Conservation (phyloP, 1,140 invertebrate genomes). For the Drosophila sulfurigaster region DNA sequence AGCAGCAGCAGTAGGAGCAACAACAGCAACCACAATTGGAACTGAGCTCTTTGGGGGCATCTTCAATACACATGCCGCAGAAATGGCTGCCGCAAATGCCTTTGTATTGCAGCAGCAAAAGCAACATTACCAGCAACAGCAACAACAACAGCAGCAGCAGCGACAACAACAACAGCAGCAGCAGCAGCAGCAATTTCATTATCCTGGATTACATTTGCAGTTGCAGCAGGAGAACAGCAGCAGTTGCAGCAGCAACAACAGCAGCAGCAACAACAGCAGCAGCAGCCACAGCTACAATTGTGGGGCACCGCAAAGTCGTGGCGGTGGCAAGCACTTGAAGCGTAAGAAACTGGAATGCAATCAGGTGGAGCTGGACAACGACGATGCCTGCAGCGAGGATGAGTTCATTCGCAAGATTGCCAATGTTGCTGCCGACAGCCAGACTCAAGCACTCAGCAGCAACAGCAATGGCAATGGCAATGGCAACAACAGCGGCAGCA, state of each 20-base stretch:
- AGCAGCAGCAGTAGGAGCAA: neutral
- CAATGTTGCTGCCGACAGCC: slow-evolving; percentile 45
- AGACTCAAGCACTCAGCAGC: too few species aligned
- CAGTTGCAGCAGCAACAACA: slow-evolving; percentile 16
- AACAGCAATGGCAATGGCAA: slow-evolving; percentile 6
- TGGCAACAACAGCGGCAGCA: slow-evolving; percentile 9
- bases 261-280: slow-evolving; percentile 9
- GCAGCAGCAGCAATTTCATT: slow-evolving; percentile 47
- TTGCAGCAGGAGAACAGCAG: slow-evolving; percentile 38
- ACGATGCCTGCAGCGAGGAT: slow-evolving; percentile 87
- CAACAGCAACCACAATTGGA: slow-evolving; percentile 12
- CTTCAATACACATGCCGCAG: slow-evolving; percentile 47
- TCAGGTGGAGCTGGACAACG: slow-evolving; percentile 87
- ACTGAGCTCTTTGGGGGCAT: slow-evolving; percentile 57
- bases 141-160: slow-evolving; percentile 35
- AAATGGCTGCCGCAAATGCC: slow-evolving; percentile 25
- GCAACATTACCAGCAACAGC: slow-evolving; percentile 36
- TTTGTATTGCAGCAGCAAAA: slow-evolving; percentile 37
- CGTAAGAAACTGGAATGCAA: slow-evolving; percentile 88
- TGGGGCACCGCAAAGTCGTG: neutral
- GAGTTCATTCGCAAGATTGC: slow-evolving; percentile 82
- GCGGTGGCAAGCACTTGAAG: slow-evolving; percentile 84
- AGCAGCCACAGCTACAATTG: neutral
- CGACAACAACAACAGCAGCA: slow-evolving; percentile 14
- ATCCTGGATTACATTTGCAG: slow-evolving; percentile 46